Evolutionary conservation across 2,888 invertebrate species (phyloP), one percentile per base, ranked within the genome.

Genomic region (Ferrisia virgata): DNA sequence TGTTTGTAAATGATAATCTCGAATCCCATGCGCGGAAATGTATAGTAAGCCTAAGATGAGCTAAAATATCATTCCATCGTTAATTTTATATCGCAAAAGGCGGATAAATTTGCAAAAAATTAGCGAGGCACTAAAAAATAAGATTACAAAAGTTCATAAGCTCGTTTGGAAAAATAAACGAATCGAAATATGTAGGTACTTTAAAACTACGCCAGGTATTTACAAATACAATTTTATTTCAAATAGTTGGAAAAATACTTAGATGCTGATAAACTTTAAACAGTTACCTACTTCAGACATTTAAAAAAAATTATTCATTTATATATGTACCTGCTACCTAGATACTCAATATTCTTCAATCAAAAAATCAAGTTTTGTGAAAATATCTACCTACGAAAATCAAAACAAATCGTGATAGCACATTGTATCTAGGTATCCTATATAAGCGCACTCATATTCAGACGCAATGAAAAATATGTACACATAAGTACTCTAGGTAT

Each of bases 1-100:
- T 87, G 92, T 89, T 88, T 95, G 93, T 88, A 95, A 92, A 86
- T 93, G 92, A 89, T 94, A 94, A 89, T 95, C 95, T 53, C 93
- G 91, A 88, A 94, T 90, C 87, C 95, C 90, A 89, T 94, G 94
- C 88, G 94, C 89, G 0, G 93, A 91, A 80, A 95, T 90, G 86
- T 93, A 93, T 87, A 95, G 90, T 86, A 93, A 87, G 58, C 94
- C 94, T 90, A 95, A 92, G 88, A 92, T 89, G 88, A 95, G 93
- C 95, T 95, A 89, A 39, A 84, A 84, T 22, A 69, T 22, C 36
- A 81, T 33, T 33, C 18, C 1, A 79, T 79, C 15, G 39, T 25
- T 79, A 40, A 39, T 79, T 79, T n/a, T 31, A 18, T 18, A n/a
- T n/a, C n/a, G n/a, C n/a, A n/a, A n/a, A n/a, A n/a, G n/a, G n/a